Percentiles rank a stretch among this genome's conserved stretches.
These are phyloP conservation scores for Watsonalla cultraria DNA, from an alignment of 2,888 invertebrate genomes.

Conservation along the genomic window DNA sequence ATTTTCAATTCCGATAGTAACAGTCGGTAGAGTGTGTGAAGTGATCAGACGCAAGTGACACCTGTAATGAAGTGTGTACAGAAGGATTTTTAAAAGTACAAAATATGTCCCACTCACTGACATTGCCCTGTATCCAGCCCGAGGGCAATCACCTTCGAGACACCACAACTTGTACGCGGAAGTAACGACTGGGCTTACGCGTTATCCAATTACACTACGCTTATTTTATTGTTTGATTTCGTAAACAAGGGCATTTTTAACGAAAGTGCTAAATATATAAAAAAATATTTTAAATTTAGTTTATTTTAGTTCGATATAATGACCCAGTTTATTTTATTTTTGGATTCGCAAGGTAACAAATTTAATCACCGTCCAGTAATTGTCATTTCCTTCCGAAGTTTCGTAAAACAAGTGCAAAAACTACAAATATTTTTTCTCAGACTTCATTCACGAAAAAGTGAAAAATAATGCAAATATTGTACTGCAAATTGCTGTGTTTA, in stretches of 20 bases:
- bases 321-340: conserved; percentile 1
- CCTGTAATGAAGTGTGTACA: conserved; percentile 16
- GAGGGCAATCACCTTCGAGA: conserved; percentile 61
- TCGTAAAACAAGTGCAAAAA: too few species aligned
- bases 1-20: too few species aligned
- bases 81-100: conserved; percentile 36
- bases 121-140: conserved; percentile 50
- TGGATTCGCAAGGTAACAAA: background rate
- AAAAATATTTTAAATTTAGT: conserved; percentile 5
- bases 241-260: conserved; percentile 38
- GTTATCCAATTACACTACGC: conserved; percentile 21
- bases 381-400: background rate
- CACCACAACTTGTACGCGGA: conserved; percentile 30
- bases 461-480: too few species aligned
- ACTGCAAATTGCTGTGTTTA: too few species aligned
- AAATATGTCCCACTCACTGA: conserved; percentile 42
- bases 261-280: conserved; percentile 20
- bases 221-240: conserved; percentile 26
- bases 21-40: background rate
- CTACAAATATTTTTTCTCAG: too few species aligned
- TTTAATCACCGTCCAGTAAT: background rate
- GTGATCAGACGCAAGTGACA: conserved; percentile 4
- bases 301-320: background rate
- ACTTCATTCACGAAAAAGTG: too few species aligned
- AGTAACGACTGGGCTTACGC: conserved; percentile 17